A percentile compares a stretch with the other conserved stretches of the same genome.
These are phyloP conservation scores for Callimorpha dominula DNA, from an alignment of 2,888 invertebrate genomes.

Conservation along the genomic window DNA sequence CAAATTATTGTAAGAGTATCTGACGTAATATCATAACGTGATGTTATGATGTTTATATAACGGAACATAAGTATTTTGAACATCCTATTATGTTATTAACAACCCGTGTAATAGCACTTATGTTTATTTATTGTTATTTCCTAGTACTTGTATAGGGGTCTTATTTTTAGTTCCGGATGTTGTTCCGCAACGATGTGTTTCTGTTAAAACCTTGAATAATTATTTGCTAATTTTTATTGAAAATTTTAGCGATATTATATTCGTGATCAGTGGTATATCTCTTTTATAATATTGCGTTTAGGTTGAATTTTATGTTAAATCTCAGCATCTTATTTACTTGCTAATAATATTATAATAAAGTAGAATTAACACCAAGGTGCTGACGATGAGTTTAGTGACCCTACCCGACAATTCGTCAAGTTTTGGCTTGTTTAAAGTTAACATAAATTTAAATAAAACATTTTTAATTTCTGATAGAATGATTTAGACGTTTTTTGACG, in stretches of 20 bases:
- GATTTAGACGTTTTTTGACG: no score
- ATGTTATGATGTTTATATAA: constrained; percentile 17
- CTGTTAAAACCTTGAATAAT: background rate
- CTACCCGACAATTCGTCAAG: no score
- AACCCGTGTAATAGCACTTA: constrained; percentile 4
- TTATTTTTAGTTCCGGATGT: background rate
- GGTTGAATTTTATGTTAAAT: background rate
- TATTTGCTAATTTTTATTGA: background rate
- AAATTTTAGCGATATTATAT: background rate
- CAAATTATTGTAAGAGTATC: constrained; percentile 8
- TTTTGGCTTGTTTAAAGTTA: no score
- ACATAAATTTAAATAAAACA: no score
- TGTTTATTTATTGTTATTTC: constrained; percentile 3
- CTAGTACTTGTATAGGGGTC: constrained; percentile 1
- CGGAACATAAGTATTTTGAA: constrained; percentile 3
- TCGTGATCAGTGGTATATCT: background rate
- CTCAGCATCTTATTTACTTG: background rate
- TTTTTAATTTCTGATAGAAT: no score
- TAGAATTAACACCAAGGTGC: no score
- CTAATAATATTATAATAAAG: no score
- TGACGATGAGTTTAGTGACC: no score
- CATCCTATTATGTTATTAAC: constrained; percentile 1
- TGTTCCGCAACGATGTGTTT: background rate
- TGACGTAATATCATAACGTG: background rate
- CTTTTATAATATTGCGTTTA: background rate